Percentiles rank a stretch among this genome's conserved stretches.
Conservation (phyloP, 2,797 vertebrate genomes). For the Erpetoichthys calabaricus region DNA sequence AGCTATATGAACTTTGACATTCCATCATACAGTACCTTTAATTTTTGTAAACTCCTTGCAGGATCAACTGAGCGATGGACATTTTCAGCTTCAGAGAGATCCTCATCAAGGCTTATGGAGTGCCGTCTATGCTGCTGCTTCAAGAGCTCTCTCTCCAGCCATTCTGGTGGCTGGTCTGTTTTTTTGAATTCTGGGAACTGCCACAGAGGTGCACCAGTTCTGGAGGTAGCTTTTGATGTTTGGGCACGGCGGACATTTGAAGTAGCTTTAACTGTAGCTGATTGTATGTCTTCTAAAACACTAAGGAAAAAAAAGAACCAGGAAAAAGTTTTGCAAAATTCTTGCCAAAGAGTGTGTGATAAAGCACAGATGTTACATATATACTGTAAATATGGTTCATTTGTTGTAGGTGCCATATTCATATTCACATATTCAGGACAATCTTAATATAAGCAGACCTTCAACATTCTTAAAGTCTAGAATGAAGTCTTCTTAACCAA, state of each 20-base stretch:
- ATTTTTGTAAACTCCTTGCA: slow-evolving; percentile 19
- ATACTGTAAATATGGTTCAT: not conserved
- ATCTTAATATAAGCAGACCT: not conserved
- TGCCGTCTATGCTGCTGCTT: slow-evolving; percentile 32
- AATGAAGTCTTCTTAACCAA: no score
- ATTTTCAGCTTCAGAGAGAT: slow-evolving; percentile 11
- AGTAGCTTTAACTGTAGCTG: not conserved
- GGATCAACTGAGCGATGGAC: slow-evolving; percentile 12
- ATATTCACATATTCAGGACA: not conserved
- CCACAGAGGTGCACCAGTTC: slow-evolving; percentile 3
- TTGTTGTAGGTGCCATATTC: not conserved
- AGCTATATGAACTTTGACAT: no score
- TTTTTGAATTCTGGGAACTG: slow-evolving; percentile 5
- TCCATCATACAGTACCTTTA: slow-evolving; percentile 31
- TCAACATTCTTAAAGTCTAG: no score
- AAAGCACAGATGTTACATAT: not conserved
- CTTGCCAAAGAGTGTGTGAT: no score
- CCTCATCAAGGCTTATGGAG: slow-evolving; percentile 31
- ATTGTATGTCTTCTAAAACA: slow-evolving; percentile 28
- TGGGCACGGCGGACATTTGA: slow-evolving; percentile 2
- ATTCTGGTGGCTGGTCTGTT: slow-evolving; percentile 23
- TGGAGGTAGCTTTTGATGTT: slow-evolving; percentile 6
- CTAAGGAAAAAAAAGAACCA: slow-evolving; percentile 19
- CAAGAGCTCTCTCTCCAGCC: slow-evolving; percentile 39
- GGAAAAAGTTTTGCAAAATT: no score